Conservation (phyloP, 1,140 invertebrate genomes). For the Piezodorus guildinii region DNA sequence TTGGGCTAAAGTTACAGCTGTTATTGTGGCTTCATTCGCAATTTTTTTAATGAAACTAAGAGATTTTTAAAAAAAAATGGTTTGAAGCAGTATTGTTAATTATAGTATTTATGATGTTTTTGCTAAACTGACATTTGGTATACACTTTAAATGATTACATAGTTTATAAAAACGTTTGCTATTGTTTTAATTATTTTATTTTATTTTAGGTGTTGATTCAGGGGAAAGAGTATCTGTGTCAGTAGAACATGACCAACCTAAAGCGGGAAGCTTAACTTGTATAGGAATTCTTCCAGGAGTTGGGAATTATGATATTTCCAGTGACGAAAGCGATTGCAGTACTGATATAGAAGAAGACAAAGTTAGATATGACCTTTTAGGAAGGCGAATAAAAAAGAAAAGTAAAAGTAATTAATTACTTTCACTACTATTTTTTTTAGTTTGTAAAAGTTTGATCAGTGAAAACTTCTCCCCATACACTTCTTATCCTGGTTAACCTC, state of each 20-base stretch:
- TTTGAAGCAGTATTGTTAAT: too few species aligned
- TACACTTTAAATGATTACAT: too few species aligned
- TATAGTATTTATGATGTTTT: too few species aligned
- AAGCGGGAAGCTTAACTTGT: constrained; percentile 43
- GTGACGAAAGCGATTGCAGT: constrained; percentile 50
- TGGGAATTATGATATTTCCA: constrained; percentile 52
- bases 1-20: too few species aligned
- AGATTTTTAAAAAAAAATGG: too few species aligned
- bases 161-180: too few species aligned
- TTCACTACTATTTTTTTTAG: neutral
- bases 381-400: constrained; percentile 37
- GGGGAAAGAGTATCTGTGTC: neutral
- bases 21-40: too few species aligned
- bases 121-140: neutral
- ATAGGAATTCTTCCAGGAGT: constrained; percentile 66
- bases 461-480: too few species aligned
- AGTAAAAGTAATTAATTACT: constrained; percentile 5
- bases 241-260: neutral
- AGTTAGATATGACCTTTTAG: constrained; percentile 42
- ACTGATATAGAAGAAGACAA: constrained; percentile 36
- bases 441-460: neutral
- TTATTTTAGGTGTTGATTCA: neutral
- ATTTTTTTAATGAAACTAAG: too few species aligned
- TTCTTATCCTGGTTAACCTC: too few species aligned
- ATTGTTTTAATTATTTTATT: neutral